Conservation (phyloP, 2,888 invertebrate species). For the Volucella inanis region DNA sequence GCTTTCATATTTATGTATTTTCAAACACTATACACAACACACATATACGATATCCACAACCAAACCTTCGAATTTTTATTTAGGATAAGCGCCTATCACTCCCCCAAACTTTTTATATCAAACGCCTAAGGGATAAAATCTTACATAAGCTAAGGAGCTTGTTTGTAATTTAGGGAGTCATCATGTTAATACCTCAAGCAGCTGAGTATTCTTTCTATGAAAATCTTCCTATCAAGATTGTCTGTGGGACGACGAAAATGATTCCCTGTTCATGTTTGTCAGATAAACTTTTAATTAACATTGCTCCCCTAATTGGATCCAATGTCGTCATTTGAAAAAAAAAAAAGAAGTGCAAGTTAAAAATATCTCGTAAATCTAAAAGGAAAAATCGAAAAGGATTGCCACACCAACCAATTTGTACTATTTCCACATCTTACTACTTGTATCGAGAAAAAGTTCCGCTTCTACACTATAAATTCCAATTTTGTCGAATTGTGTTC, state of each 20-base stretch:
- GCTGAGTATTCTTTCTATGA: background rate
- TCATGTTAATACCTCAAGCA: slow-evolving; percentile 13
- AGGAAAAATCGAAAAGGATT: too few relatives aligned
- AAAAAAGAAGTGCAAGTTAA: background rate
- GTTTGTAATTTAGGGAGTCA: slow-evolving; percentile 2
- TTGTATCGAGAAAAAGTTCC: background rate
- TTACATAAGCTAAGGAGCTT: background rate
- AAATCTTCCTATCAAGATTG: background rate
- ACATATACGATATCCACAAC: too few relatives aligned
- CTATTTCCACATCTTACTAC: too few relatives aligned
- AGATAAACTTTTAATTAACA: slow-evolving; percentile 17
- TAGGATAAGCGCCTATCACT: too few relatives aligned
- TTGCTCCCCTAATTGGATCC: background rate
- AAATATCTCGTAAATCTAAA: too few relatives aligned
- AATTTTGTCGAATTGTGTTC: slow-evolving; percentile 9
- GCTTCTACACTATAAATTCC: too few relatives aligned
- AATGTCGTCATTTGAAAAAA: background rate
- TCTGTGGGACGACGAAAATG: background rate
- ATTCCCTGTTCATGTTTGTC: background rate
- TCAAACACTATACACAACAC: too few relatives aligned
- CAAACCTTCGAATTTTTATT: too few relatives aligned
- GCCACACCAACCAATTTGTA: too few relatives aligned
- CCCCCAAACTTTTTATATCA: background rate
- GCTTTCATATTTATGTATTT: too few relatives aligned
- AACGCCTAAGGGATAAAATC: background rate